Evolutionary conservation across 2,888 invertebrate genomes (phyloP).

Genomic region (Halictus ligatus): DNA sequence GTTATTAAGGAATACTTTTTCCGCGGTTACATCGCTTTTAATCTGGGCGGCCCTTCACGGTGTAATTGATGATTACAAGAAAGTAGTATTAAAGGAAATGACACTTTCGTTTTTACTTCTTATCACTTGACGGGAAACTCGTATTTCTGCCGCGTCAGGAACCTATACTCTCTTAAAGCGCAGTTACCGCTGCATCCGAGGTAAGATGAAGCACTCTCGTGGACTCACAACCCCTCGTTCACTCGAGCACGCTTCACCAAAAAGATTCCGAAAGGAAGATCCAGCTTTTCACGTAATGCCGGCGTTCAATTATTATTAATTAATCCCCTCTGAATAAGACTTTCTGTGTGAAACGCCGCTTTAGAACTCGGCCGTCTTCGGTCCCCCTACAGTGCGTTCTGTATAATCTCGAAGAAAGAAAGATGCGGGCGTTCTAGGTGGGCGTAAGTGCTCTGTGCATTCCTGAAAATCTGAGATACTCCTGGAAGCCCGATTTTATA

Average conservation of each 20-base stretch:
- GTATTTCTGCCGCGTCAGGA: conserved; percentile 30
- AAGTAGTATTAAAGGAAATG: conserved; percentile 8
- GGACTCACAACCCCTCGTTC: conserved; percentile 31
- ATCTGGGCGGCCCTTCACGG: not conserved
- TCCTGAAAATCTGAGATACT: conserved; percentile 1
- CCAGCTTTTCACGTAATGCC: conserved; percentile 30
- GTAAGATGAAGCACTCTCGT: conserved; percentile 40
- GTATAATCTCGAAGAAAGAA: not conserved
- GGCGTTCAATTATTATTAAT: conserved; percentile 45
- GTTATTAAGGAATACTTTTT: not conserved
- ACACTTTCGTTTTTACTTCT: not conserved
- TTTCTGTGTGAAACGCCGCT: not conserved
- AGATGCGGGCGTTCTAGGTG: not conserved
- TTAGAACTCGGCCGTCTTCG: not conserved
- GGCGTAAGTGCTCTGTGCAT: not conserved
- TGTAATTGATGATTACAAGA: not conserved
- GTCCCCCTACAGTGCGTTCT: not conserved
- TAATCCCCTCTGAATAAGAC: conserved; percentile 20
- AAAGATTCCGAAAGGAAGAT: conserved; percentile 35
- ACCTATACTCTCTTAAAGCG: conserved; percentile 20
- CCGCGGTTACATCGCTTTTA: not conserved
- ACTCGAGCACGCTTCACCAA: conserved; percentile 22
- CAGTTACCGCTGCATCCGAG: conserved; percentile 26
- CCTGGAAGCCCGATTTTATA: not conserved
- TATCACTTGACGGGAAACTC: not conserved